Conservation (phyloP, 2,888 invertebrate genomes). For the Oxytorus armatus region DNA sequence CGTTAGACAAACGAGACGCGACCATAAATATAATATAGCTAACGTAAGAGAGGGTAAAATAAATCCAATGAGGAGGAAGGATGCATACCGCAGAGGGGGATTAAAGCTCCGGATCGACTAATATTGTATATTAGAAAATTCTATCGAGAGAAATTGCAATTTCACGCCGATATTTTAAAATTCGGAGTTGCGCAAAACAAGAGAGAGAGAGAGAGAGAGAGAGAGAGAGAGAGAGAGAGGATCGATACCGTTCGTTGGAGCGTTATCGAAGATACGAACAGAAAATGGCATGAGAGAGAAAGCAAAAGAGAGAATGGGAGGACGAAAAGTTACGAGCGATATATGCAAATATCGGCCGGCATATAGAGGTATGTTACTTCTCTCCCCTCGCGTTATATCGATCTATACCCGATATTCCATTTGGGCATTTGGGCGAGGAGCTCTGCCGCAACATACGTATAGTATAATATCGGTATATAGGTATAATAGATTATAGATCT, state of each 20-base stretch:
- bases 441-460: slow-evolving; percentile 34
- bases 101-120: slow-evolving; percentile 23
- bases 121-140: slow-evolving; percentile 8
- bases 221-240: slow-evolving; percentile 34
- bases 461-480: background rate
- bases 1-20: too few relatives aligned
- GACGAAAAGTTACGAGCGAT: slow-evolving; percentile 60
- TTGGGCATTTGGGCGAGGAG: slow-evolving; percentile 49
- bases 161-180: slow-evolving; percentile 67
- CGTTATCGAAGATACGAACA: slow-evolving; percentile 38
- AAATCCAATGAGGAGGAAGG: background rate
- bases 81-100: slow-evolving; percentile 1
- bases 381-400: slow-evolving; percentile 53
- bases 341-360: slow-evolving; percentile 60
- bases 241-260: background rate
- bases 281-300: slow-evolving; percentile 37
- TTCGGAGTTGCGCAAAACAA: slow-evolving; percentile 47
- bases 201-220: slow-evolving; percentile 47
- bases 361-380: slow-evolving; percentile 52
- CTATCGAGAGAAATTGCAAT: slow-evolving; percentile 60
- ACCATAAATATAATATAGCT: too few relatives aligned
- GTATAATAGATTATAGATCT: background rate
- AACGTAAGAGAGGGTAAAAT: background rate
- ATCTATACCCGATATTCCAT: slow-evolving; percentile 56
- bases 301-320: slow-evolving; percentile 47